These are phyloP conservation scores for Glyphotaelius pellucidus DNA, from an alignment of 2,888 invertebrate species.

Conservation along the genomic window DNA sequence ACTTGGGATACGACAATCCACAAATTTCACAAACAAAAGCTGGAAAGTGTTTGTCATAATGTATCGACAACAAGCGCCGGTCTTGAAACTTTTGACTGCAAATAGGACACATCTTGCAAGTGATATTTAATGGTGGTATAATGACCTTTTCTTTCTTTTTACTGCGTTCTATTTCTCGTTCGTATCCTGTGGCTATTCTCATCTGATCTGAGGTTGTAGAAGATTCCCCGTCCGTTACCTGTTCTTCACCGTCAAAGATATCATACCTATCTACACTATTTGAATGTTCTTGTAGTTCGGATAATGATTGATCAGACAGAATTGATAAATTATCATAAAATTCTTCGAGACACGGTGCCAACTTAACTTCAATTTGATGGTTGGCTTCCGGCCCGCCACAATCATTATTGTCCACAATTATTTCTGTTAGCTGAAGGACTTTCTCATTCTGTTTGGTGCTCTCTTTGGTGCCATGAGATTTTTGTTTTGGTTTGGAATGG, in stretches of 20 bases:
- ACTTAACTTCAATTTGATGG: background rate
- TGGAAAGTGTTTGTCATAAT: conserved; percentile 39
- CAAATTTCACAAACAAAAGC: conserved; percentile 47
- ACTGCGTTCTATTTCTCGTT: background rate
- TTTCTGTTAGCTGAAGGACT: background rate
- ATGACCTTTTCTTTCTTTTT: background rate
- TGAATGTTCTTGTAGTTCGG: background rate
- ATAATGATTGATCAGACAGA: background rate
- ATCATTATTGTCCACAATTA: background rate
- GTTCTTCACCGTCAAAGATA: background rate
- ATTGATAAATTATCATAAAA: background rate
- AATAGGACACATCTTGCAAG: conserved; percentile 37
- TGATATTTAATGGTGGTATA: background rate
- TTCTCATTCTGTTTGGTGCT: background rate
- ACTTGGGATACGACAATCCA: conserved; percentile 12
- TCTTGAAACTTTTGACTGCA: conserved; percentile 44
- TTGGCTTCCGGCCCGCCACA: background rate
- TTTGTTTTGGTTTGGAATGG: background rate
- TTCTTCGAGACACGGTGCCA: background rate
- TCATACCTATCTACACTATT: background rate
- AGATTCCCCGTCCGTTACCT: conserved; percentile 1
- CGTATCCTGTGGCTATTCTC: conserved; percentile 24
- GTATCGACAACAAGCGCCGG: background rate
- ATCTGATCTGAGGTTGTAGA: conserved; percentile 34
- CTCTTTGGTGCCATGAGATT: background rate